These are phyloP conservation scores for Cavia porcellus DNA, from an alignment of 2,113 vertebrate genomes.

Conservation along the genomic window DNA sequence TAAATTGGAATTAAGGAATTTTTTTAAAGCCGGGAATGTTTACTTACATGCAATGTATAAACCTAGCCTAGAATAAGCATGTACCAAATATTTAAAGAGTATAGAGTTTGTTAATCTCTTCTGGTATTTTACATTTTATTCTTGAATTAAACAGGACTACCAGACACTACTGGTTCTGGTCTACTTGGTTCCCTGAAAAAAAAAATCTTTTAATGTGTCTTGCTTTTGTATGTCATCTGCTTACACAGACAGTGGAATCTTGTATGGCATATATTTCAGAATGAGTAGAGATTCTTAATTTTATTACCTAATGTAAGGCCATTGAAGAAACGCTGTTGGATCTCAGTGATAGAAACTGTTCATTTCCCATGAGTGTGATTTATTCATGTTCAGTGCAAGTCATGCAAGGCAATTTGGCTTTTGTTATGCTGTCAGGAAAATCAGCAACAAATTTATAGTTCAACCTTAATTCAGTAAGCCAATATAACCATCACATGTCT, in stretches of 20 bases:
- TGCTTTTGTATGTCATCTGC: not conserved
- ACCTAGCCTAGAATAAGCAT: not conserved
- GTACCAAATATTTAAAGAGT: constrained; percentile 8
- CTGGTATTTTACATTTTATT: not conserved
- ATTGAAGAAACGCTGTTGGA: not conserved
- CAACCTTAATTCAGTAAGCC: not conserved
- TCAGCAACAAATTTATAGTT: constrained; percentile 10
- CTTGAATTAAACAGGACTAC: not conserved
- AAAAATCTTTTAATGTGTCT: not conserved
- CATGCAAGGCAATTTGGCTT: not conserved
- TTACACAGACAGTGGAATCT: not conserved
- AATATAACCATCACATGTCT: not conserved
- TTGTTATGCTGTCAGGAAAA: constrained; percentile 14
- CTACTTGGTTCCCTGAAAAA: not conserved
- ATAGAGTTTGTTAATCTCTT: constrained; percentile 11
- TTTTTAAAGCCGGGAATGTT: not conserved
- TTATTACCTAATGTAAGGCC: not conserved
- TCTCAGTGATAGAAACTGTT: not conserved
- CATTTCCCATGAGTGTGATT: not conserved
- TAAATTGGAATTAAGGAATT: not conserved
- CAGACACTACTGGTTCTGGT: too few relatives aligned
- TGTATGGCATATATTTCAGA: not conserved
- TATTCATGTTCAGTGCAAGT: not conserved
- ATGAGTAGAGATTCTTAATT: not conserved
- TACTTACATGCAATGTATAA: not conserved